These are phyloP conservation scores for Odontomyia ornata DNA, from an alignment of 2,888 invertebrate species.

Conservation along the genomic window DNA sequence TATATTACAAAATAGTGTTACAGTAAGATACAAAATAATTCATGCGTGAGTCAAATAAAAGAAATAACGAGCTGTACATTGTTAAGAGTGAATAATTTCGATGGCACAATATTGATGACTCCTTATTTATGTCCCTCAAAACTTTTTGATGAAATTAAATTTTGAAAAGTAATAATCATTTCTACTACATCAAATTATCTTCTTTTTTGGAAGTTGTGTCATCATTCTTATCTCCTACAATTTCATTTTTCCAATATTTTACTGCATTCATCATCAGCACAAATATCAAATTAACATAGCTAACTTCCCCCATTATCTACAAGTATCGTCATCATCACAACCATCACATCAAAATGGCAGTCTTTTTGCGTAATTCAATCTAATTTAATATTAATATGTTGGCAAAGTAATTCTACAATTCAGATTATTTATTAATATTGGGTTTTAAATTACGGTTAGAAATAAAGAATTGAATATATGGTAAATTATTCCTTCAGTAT, in stretches of 20 bases:
- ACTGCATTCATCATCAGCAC: too few species aligned
- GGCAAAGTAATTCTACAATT: too few species aligned
- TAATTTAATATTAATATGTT: background rate
- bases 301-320: background rate
- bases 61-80: background rate
- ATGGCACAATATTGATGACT: background rate
- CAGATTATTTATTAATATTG: too few species aligned
- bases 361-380: constrained; percentile 13
- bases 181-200: background rate
- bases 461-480: too few species aligned
- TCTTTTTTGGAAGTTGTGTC: too few species aligned
- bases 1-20: background rate
- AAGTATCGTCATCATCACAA: constrained; percentile 37
- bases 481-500: too few species aligned
- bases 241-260: too few species aligned
- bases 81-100: background rate
- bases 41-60: background rate
- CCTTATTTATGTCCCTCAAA: background rate
- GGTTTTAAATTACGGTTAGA: too few species aligned
- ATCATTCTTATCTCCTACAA: too few species aligned
- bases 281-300: background rate
- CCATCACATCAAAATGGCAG: constrained; percentile 37
- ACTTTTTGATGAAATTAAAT: background rate
- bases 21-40: background rate
- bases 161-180: background rate